Evolutionary conservation across 2,113 vertebrate species (phyloP).

Genomic region (Fregetta grallaria): DNA sequence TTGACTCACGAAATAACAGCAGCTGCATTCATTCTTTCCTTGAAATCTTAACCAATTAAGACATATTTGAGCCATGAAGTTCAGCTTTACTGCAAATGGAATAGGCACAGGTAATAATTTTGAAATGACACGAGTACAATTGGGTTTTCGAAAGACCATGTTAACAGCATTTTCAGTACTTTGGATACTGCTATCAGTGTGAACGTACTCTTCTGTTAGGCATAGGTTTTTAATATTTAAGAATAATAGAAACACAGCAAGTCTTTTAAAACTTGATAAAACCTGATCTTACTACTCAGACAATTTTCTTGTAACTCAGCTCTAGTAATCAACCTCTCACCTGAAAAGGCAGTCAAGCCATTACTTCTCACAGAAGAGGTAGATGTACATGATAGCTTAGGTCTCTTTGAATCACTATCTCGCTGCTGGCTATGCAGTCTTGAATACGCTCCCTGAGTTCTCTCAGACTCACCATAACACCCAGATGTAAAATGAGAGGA

Average conservation of each 20-base stretch:
- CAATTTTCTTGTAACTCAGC: background rate
- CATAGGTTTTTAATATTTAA: background rate
- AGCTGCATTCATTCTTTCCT: background rate
- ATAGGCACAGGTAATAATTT: background rate
- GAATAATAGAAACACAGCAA: background rate
- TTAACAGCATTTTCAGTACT: background rate
- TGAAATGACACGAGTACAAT: background rate
- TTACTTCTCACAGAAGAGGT: slow-evolving; percentile 80
- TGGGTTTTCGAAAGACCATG: background rate
- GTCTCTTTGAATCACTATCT: slow-evolving; percentile 91
- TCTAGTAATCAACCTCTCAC: slow-evolving; percentile 66
- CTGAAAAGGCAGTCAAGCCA: slow-evolving; percentile 80
- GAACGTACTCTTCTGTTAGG: background rate
- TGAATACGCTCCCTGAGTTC: slow-evolving; percentile 82
- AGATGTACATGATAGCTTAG: slow-evolving; percentile 88
- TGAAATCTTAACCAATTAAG: background rate
- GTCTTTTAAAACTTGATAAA: background rate
- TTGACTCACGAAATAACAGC: background rate
- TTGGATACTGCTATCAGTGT: background rate
- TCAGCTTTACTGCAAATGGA: background rate
- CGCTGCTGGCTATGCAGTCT: slow-evolving; percentile 80
- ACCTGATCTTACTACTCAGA: background rate
- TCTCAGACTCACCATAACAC: slow-evolving; percentile 82
- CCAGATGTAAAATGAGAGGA: slow-evolving; percentile 74
- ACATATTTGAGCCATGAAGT: background rate